Percentiles rank a stretch among this genome's conserved stretches.
These are phyloP conservation scores for Anarrhichthys ocellatus DNA, from an alignment of 2,113 vertebrate species.

Conservation along the genomic window DNA sequence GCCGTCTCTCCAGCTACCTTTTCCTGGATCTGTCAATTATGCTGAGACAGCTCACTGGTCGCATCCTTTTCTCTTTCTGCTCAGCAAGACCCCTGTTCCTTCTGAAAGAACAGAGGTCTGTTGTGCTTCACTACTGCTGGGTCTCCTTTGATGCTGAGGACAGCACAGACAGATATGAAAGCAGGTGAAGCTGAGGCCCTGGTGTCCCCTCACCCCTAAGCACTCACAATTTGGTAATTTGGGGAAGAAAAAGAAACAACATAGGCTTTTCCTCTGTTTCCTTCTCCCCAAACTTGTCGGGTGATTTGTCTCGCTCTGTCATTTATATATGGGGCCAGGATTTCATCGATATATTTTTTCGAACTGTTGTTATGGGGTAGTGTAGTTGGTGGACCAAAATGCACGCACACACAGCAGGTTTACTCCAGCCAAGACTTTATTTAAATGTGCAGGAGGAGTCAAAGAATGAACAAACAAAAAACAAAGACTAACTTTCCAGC, in stretches of 20 bases:
- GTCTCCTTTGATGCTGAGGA: slow-evolving; percentile 73
- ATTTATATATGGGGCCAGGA: neutral
- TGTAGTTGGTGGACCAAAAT: too few relatives aligned
- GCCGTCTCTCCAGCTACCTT: slow-evolving; percentile 32
- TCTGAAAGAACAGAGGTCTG: slow-evolving; percentile 29
- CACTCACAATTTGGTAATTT: neutral
- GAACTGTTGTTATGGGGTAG: too few relatives aligned
- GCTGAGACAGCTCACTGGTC: slow-evolving; percentile 66
- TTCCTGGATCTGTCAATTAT: slow-evolving; percentile 51
- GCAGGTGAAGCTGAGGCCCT: neutral
- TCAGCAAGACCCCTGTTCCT: slow-evolving; percentile 67
- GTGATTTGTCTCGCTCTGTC: neutral
- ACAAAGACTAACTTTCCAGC: too few relatives aligned
- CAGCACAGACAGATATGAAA: slow-evolving; percentile 57
- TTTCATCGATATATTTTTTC: too few relatives aligned
- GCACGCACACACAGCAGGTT: too few relatives aligned
- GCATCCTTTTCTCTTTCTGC: slow-evolving; percentile 63
- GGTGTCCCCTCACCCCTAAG: neutral
- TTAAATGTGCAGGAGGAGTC: too few relatives aligned
- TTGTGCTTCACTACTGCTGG: slow-evolving; percentile 55
- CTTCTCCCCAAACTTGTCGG: neutral
- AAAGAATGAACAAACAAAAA: too few relatives aligned
- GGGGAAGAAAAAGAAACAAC: neutral
- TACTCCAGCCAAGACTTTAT: too few relatives aligned
- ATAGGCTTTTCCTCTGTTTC: neutral